phyloP scores from a whole-genome alignment of 64 coral and sea anemone genomes.

The Astreopora myriophthalma region DNA sequence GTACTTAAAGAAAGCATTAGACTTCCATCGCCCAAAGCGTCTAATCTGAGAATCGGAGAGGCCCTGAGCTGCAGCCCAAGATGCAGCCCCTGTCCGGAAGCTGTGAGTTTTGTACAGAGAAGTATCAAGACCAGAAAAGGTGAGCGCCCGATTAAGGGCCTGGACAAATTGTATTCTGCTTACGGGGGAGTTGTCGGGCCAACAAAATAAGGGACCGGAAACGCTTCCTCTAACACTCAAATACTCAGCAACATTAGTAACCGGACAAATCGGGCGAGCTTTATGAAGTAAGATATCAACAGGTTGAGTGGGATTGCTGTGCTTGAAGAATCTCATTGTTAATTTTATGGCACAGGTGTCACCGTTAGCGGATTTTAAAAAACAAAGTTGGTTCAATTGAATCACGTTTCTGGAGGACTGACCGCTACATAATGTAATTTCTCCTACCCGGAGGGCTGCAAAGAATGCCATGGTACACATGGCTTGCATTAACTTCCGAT shows the following conservation, averaged over 20 bases:
- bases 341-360: neutral
- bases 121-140: neutral
- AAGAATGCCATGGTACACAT: slow-evolving; percentile 12
- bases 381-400: slow-evolving; percentile 6
- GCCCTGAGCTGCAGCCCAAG: neutral
- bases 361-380: neutral
- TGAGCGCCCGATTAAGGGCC: too few species aligned
- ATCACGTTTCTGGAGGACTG: neutral
- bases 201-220: slow-evolving; percentile 11
- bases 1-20: slow-evolving; percentile 13
- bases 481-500: neutral
- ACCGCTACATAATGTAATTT: neutral
- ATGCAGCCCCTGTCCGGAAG: slow-evolving; percentile 19
- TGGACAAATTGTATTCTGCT: neutral
- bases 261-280: slow-evolving; percentile 2
- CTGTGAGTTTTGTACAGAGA: slow-evolving; percentile 3
- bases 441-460: neutral
- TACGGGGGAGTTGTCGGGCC: neutral
- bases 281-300: slow-evolving; percentile 4
- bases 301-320: neutral
- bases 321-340: slow-evolving; percentile 13
- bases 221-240: neutral
- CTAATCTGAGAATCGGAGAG: slow-evolving; percentile 2
- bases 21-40: slow-evolving; percentile 2
- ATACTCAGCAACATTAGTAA: neutral